Base-by-base conservation (phyloP, 92 coral and sea anemone species). In the Epizoanthus rinbou region DNA sequence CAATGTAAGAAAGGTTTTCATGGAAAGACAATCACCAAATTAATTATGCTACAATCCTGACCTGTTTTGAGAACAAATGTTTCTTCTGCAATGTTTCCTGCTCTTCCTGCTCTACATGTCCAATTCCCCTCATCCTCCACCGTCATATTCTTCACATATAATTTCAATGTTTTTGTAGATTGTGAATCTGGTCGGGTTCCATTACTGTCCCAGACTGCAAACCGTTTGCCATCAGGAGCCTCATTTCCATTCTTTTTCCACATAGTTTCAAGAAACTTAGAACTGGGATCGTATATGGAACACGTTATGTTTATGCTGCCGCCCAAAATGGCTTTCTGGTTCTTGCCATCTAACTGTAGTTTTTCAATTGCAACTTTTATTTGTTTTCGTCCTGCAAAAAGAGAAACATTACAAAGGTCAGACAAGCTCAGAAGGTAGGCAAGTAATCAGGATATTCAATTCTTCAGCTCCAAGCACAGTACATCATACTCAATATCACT, bases 321-420 rank as follows among this genome's bases (percentile, higher is more conserved):
- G 16, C 64, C 64, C 19, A 58, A 58, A 58, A 58, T 58, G 64
- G 64, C 64, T 19, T 58, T 59, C 24, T 58, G 64, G 64, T 58
- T 58, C 16, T 59, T 4, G 6, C 24, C 22, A 18, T 21, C 64
- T 18, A 18, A 59, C 19, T 18, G 7, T 59, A 18, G 22, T 59
- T 59, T 21, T 6, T 21, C 64, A 59, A 59, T 18, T 15, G 35
- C 9, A 41, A 35, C 56, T 17, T 37, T 17, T 56, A 70, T 9
- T 69, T 39, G 41, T 69, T n/a, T 69, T 69, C 31, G 56, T 37
- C 53, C 47, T 41, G 23, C 8, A 69, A 16, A 41, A 8, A 47
- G 53, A 47, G 11, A 47, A 47, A 8, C 39, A 47, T 47, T 11
- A 47, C 53, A 47, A 47, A 7, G 53, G 53, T 47, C 53, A 47